phyloP scores from a whole-genome alignment of 64 coral and sea anemone genomes.

The Dendrophyllia cribrosa region DNA sequence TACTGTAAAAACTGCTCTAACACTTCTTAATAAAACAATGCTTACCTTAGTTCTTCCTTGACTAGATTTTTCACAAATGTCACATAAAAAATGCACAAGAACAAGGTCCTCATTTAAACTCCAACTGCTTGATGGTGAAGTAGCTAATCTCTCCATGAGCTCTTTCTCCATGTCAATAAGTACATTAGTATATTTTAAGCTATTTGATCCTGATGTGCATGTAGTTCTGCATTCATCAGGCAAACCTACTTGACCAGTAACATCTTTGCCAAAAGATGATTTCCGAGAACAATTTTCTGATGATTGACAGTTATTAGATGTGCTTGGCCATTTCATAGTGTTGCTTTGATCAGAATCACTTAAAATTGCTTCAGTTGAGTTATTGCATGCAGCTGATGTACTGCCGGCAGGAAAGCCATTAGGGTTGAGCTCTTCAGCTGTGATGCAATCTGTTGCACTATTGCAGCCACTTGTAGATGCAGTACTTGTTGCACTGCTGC shows the following conservation, averaged over 20 bases:
- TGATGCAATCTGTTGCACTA: background rate
- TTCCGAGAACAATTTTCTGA: background rate
- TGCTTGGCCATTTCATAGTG: background rate
- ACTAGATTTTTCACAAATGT: conserved; percentile 74
- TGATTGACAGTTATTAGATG: background rate
- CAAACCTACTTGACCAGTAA: background rate
- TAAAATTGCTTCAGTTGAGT: background rate
- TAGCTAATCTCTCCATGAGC: conserved; percentile 50
- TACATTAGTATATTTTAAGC: conserved; percentile 35
- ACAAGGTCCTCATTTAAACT: conserved; percentile 69
- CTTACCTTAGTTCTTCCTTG: conserved; percentile 83
- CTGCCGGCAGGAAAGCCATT: background rate
- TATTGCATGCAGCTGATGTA: background rate
- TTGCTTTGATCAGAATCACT: background rate
- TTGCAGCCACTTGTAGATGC: background rate
- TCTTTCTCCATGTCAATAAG: conserved; percentile 51
- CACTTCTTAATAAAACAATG: background rate
- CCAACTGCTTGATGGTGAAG: conserved; percentile 58
- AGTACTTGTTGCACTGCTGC: background rate
- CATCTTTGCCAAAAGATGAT: background rate
- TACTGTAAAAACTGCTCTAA: no score
- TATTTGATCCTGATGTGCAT: background rate
- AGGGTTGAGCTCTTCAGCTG: background rate
- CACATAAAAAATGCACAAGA: conserved; percentile 76
- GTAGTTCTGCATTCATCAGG: conserved; percentile 2